Conservation (phyloP, 2,797 vertebrate genomes). For the Valencia hispanica region DNA sequence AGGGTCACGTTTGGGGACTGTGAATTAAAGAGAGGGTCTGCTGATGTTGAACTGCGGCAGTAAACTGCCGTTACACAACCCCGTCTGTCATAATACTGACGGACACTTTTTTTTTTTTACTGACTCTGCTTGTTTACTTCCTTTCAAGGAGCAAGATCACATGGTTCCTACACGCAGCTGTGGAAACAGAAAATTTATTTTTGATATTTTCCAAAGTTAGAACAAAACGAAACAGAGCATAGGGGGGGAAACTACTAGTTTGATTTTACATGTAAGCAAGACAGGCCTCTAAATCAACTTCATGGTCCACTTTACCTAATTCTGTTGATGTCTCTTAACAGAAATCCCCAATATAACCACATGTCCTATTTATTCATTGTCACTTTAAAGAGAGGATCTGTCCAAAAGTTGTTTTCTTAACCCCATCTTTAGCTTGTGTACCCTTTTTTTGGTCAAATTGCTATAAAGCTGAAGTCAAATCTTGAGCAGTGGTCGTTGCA, state of each 20-base stretch:
- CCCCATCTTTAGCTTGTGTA: background rate
- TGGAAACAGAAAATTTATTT: background rate
- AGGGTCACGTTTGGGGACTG: too few species aligned
- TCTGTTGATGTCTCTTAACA: background rate
- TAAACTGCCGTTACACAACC: background rate
- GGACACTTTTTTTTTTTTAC: background rate
- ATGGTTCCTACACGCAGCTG: background rate
- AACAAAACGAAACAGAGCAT: background rate
- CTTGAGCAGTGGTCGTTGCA: background rate
- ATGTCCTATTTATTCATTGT: background rate
- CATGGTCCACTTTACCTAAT: background rate
- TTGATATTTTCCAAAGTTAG: background rate
- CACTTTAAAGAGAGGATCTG: background rate
- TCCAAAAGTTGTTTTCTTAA: background rate
- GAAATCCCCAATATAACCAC: background rate
- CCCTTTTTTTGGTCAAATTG: background rate
- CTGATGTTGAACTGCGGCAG: background rate
- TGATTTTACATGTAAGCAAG: too few species aligned
- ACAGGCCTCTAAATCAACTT: too few species aligned
- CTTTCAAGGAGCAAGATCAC: background rate
- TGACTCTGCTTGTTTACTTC: slow-evolving; percentile 1
- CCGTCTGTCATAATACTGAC: background rate
- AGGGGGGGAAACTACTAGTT: background rate
- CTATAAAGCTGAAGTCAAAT: background rate
- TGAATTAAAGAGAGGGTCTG: background rate